Conservation (phyloP, 2,797 vertebrate species). For the Gobio occitaniae region DNA sequence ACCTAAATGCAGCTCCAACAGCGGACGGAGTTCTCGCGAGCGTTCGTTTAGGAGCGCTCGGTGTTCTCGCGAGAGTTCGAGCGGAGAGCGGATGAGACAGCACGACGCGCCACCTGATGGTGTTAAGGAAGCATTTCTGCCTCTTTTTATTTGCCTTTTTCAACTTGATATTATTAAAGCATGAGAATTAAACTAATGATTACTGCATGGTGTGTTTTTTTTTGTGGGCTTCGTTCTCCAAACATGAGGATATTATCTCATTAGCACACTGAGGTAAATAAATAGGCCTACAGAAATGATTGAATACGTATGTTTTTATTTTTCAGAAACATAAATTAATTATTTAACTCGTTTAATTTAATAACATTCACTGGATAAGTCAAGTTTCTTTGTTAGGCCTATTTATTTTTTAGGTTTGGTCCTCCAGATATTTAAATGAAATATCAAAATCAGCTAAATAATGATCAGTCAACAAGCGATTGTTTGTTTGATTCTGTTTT, state of each 20-base stretch:
- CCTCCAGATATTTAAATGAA: neutral
- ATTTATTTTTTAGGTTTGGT: neutral
- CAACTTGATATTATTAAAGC: neutral
- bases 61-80: constrained; percentile 28
- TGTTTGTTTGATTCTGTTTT: constrained; percentile 27
- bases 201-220: neutral
- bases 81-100: constrained; percentile 40
- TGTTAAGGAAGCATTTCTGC: constrained; percentile 12
- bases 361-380: neutral
- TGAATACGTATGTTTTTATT: neutral
- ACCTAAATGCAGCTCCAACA: constrained; percentile 60
- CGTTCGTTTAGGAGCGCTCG: neutral
- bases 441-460: constrained; percentile 38
- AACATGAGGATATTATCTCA: neutral
- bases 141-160: neutral
- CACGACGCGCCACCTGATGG: constrained; percentile 65
- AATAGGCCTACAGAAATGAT: neutral
- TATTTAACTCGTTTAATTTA: neutral
- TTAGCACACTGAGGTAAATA: neutral
- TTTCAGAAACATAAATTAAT: neutral
- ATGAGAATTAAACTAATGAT: neutral
- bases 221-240: neutral
- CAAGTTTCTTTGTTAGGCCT: neutral
- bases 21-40: constrained; percentile 28
- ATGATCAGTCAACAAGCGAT: constrained; percentile 18